Evolutionary conservation across 2,888 invertebrate genomes (phyloP).

Genomic region (Dioctria linearis): DNA sequence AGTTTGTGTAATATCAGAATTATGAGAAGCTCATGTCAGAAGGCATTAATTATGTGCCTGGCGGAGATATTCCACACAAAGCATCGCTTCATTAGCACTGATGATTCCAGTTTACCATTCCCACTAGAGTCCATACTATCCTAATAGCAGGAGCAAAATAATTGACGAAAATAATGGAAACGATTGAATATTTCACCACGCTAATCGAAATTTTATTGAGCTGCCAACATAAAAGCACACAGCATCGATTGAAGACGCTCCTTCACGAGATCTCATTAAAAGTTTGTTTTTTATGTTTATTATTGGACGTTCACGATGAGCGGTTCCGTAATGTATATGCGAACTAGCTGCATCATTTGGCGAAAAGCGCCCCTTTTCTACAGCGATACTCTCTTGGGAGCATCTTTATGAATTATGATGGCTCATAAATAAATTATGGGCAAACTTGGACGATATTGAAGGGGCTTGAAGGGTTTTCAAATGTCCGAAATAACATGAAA

Average conservation of each 20-base stretch:
- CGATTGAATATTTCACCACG: slow-evolving; percentile 34
- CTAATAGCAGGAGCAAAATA: too few species aligned
- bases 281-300: slow-evolving; percentile 4
- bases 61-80: too few species aligned
- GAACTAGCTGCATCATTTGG: not conserved
- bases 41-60: slow-evolving; percentile 1
- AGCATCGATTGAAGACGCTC: not conserved
- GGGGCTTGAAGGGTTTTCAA: slow-evolving; percentile 27
- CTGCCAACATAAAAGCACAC: not conserved
- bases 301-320: slow-evolving; percentile 20
- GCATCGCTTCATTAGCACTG: too few species aligned
- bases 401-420: slow-evolving; percentile 21
- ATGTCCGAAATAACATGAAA: slow-evolving; percentile 46
- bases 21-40: not conserved
- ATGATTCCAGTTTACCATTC: too few species aligned
- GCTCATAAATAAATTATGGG: slow-evolving; percentile 41
- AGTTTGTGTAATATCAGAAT: not conserved
- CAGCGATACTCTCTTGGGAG: not conserved
- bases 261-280: not conserved
- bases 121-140: too few species aligned
- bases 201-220: slow-evolving; percentile 36
- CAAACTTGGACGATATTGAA: not conserved
- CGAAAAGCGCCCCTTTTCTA: not conserved
- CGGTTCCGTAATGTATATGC: not conserved
- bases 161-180: not conserved